phyloP scores from a whole-genome alignment of 2,888 invertebrate species.

The Catocala sponsa region DNA sequence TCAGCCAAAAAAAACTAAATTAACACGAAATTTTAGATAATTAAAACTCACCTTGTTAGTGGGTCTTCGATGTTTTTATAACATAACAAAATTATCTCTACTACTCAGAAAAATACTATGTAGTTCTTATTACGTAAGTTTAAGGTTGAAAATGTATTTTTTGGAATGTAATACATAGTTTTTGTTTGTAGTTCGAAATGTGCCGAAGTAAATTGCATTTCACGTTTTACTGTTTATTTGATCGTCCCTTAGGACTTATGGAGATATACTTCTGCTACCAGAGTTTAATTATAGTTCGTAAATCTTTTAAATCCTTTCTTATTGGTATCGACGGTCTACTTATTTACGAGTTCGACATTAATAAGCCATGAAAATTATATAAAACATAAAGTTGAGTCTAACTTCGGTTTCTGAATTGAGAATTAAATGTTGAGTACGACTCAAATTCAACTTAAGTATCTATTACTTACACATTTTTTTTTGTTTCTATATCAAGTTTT shows the following conservation, averaged over 20 bases:
- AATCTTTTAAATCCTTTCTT: neutral
- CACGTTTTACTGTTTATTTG: slow-evolving; percentile 82
- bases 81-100: slow-evolving; percentile 31
- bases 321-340: no score
- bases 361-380: no score
- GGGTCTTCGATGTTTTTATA: slow-evolving; percentile 72
- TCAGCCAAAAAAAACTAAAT: slow-evolving; percentile 75
- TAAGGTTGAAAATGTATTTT: slow-evolving; percentile 17
- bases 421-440: no score
- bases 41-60: slow-evolving; percentile 85
- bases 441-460: no score
- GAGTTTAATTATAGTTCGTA: slow-evolving; percentile 35
- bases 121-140: slow-evolving; percentile 9
- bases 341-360: no score
- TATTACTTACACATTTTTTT: no score
- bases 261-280: slow-evolving; percentile 54
- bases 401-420: no score
- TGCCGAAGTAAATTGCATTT: slow-evolving; percentile 74
- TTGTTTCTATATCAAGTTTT: no score
- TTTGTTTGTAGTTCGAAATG: slow-evolving; percentile 56
- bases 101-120: slow-evolving; percentile 6
- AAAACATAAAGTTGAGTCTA: no score
- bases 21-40: slow-evolving; percentile 83
- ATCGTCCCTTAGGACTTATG: slow-evolving; percentile 61
- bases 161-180: neutral